Conservation (phyloP, 2,888 invertebrate genomes). For the Eurytoma adleriae region DNA sequence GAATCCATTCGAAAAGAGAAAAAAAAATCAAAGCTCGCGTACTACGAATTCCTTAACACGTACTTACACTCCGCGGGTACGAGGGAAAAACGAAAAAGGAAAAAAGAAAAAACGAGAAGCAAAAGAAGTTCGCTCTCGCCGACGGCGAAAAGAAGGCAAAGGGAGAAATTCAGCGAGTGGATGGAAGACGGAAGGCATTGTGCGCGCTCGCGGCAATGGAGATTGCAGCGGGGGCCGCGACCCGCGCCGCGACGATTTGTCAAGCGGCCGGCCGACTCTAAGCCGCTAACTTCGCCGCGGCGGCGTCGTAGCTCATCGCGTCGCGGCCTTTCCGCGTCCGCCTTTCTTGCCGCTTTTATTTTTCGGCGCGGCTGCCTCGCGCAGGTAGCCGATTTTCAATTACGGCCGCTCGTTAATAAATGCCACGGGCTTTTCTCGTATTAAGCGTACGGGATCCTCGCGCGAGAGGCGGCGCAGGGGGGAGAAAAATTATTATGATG, state of each 20-base stretch:
- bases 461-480: neutral
- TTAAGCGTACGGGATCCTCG: neutral
- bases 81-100: neutral
- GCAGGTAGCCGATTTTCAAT: constrained; percentile 54
- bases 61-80: neutral
- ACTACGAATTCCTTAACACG: neutral
- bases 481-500: constrained; percentile 23
- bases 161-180: neutral
- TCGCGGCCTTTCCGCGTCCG: constrained; percentile 3
- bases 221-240: constrained; percentile 31
- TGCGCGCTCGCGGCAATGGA: constrained; percentile 1
- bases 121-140: constrained; percentile 7
- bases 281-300: constrained; percentile 65
- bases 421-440: neutral
- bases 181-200: neutral
- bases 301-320: constrained; percentile 64
- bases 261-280: constrained; percentile 66
- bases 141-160: neutral
- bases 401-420: constrained; percentile 25
- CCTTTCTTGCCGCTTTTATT: neutral
- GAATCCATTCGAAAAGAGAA: neutral
- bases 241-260: constrained; percentile 65
- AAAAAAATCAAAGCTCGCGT: neutral
- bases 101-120: constrained; percentile 3
- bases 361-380: constrained; percentile 4